Evolutionary conservation across 2,797 vertebrate species (phyloP).

Genomic region (Setipinna tenuifilis): DNA sequence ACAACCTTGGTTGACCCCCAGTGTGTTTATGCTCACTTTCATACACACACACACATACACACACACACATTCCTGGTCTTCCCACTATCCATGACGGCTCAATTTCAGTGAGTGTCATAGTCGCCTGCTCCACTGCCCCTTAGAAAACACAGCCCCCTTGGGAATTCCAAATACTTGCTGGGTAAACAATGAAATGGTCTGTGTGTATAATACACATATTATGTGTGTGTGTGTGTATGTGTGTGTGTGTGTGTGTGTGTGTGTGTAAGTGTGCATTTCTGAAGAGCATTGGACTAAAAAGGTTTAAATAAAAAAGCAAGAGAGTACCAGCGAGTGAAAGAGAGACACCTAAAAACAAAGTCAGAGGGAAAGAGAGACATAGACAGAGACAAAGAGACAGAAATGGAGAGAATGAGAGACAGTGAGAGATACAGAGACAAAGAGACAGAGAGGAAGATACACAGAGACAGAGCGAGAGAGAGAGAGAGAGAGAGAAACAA

Average conservation of each 20-base stretch:
- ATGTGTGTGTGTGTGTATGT: background rate
- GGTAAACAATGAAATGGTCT: background rate
- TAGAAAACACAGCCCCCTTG: background rate
- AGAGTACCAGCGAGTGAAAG: conserved; percentile 44
- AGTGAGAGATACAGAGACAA: no score
- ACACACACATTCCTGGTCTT: background rate
- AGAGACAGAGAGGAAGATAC: no score
- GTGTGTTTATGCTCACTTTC: background rate
- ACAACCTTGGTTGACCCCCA: background rate
- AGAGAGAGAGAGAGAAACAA: no score
- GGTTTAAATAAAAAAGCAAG: background rate
- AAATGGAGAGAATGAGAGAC: no score
- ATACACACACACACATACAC: background rate
- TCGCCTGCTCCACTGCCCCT: background rate
- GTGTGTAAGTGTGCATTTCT: conserved; percentile 10
- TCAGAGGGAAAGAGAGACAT: conserved; percentile 37
- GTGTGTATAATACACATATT: background rate
- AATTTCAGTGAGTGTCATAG: conserved; percentile 10
- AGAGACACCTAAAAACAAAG: conserved; percentile 59
- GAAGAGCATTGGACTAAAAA: background rate
- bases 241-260: background rate
- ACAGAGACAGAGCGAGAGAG: no score
- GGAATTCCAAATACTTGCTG: background rate
- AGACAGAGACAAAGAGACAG: no score
- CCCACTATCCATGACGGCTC: background rate